A percentile compares a stretch with the other conserved stretches of the same genome.
These are phyloP conservation scores for Akabosia matsudoensis DNA, from an alignment of 1,140 invertebrate species.

Conservation along the genomic window DNA sequence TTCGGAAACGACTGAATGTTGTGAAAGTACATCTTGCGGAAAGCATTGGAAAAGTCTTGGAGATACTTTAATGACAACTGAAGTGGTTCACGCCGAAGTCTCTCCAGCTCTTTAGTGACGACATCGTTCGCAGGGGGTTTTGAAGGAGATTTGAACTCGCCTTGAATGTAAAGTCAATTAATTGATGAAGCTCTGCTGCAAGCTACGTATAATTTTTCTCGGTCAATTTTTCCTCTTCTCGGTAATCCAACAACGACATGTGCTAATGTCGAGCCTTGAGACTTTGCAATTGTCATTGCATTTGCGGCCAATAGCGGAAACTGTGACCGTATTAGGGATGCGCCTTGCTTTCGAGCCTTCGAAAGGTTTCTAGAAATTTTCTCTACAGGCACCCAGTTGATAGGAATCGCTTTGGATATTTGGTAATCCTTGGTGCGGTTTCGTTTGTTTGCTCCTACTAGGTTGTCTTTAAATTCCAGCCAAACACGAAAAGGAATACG, in stretches of 20 bases:
- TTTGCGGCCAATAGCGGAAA: neutral
- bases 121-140: neutral
- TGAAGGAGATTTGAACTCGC: constrained; percentile 19
- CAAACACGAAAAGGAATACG: too few species aligned
- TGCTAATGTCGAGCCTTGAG: neutral
- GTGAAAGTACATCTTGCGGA: constrained; percentile 16
- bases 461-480: too few species aligned
- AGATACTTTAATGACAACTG: neutral
- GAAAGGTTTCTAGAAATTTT: neutral
- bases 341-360: neutral
- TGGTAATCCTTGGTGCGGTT: too few species aligned
- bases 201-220: constrained; percentile 30
- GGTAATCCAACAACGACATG: neutral
- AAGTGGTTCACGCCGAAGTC: neutral
- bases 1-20: constrained; percentile 5
- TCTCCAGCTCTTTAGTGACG: neutral
- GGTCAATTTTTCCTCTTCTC: neutral
- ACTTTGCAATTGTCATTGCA: neutral
- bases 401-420: too few species aligned
- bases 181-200: constrained; percentile 17
- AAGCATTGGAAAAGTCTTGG: neutral
- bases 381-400: too few species aligned
- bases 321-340: neutral
- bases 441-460: too few species aligned
- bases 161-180: constrained; percentile 23